phyloP scores from a whole-genome alignment of 2,888 invertebrate genomes.

The Archaeoteleia sp. region DNA sequence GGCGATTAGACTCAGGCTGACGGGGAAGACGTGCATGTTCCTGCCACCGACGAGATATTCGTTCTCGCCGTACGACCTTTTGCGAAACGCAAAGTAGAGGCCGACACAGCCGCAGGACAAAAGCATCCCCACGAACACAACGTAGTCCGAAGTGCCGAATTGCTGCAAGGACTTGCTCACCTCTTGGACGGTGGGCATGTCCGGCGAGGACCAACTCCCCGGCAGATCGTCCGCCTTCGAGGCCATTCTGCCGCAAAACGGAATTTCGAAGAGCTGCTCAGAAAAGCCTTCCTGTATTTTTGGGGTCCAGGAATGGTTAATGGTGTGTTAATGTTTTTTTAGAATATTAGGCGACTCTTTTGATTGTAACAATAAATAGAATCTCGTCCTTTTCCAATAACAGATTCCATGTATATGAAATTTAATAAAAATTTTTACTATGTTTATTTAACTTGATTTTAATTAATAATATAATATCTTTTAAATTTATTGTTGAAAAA shows the following conservation, averaged over 20 bases:
- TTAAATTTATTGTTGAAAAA: no score
- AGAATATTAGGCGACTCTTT: no score
- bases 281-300: no score
- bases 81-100: conserved; percentile 87
- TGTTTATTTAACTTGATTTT: no score
- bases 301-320: no score
- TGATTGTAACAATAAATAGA: no score
- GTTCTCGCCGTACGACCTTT: conserved; percentile 79
- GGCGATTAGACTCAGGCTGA: conserved; percentile 89
- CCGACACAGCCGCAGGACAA: conserved; percentile 86
- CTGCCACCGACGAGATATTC: conserved; percentile 87
- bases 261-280: conserved; percentile 44
- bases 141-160: conserved; percentile 85
- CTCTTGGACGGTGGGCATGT: conserved; percentile 74
- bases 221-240: conserved; percentile 52
- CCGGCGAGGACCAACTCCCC: conserved; percentile 51
- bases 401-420: no score
- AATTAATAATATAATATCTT: no score
- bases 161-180: conserved; percentile 78
- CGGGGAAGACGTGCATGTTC: conserved; percentile 88
- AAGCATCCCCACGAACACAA: conserved; percentile 86
- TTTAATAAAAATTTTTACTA: no score
- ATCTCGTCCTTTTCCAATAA: no score
- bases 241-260: conserved; percentile 62
- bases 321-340: no score